phyloP scores from a whole-genome alignment of 30 jellyfish, hydroid and myxozoan genomes.

The Clytia hemisphaerica region DNA sequence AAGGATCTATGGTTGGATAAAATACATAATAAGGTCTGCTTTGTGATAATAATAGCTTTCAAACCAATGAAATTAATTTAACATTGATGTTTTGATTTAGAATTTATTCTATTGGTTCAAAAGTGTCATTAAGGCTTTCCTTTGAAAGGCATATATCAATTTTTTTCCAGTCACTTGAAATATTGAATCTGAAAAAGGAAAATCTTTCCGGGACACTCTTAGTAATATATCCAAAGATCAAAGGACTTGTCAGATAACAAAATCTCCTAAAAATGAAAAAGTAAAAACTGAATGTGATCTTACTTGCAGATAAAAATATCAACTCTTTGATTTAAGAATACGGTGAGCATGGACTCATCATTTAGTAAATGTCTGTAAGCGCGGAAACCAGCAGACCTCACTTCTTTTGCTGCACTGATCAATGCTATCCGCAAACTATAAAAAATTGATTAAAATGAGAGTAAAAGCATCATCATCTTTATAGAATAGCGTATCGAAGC shows the following conservation, averaged over 20 bases:
- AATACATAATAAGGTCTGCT: background rate
- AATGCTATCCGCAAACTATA: conserved; percentile 70
- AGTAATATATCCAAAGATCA: background rate
- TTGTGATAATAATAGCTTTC: no score
- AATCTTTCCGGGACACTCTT: no score
- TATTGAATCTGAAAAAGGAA: no score
- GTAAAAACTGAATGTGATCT: no score
- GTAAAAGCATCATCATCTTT: background rate
- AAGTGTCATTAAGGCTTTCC: no score
- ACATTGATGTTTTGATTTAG: no score
- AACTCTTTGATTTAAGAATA: conserved; percentile 63
- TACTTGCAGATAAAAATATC: conserved; percentile 78
- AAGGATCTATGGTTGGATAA: conserved; percentile 50
- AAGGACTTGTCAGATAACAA: background rate
- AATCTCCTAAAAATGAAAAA: no score
- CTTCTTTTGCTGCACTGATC: conserved; percentile 92
- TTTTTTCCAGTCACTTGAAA: no score
- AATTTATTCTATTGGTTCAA: no score
- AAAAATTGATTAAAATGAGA: background rate
- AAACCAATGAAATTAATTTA: no score
- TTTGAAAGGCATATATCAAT: no score
- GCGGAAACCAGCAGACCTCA: conserved; percentile 92
- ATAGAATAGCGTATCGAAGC: background rate
- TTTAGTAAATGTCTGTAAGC: conserved; percentile 85
- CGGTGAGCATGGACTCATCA: conserved; percentile 45